A percentile compares a stretch with the other conserved stretches of the same genome.
phyloP scores from a whole-genome alignment of 2,888 invertebrate genomes.

The Nasonovia ribisnigri region DNA sequence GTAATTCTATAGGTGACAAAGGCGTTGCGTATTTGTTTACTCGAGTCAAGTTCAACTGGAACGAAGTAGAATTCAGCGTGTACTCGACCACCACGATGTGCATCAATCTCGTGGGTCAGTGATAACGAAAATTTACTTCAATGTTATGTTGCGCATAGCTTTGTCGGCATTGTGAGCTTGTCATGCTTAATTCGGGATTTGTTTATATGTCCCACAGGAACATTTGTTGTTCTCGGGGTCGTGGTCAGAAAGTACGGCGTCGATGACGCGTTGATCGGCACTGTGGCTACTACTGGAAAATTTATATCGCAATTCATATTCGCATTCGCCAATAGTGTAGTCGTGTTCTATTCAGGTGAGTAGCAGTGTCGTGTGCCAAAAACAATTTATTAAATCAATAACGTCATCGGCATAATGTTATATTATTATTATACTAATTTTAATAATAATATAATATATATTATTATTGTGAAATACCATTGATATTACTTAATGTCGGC shows the following conservation, averaged over 20 bases:
- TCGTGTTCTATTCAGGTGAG: slow-evolving; percentile 85
- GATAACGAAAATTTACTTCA: background rate
- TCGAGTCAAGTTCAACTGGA: slow-evolving; percentile 87
- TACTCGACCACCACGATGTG: slow-evolving; percentile 88
- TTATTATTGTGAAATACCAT: background rate
- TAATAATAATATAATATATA: too few relatives aligned
- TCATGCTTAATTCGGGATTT: background rate
- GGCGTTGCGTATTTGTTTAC: slow-evolving; percentile 87
- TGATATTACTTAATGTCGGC: background rate
- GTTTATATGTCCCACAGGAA: slow-evolving; percentile 73
- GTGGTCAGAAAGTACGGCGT: slow-evolving; percentile 85
- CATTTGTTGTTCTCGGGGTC: slow-evolving; percentile 84
- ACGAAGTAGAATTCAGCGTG: slow-evolving; percentile 88
- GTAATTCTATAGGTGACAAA: slow-evolving; percentile 76
- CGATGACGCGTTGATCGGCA: slow-evolving; percentile 86
- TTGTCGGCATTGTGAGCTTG: background rate
- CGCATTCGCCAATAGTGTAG: slow-evolving; percentile 82
- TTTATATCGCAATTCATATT: slow-evolving; percentile 87
- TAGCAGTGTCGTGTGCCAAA: background rate
- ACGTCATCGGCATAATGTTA: too few relatives aligned
- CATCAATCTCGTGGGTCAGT: slow-evolving; percentile 81
- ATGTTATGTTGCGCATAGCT: background rate
- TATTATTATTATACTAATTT: too few relatives aligned
- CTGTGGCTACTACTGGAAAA: slow-evolving; percentile 87
- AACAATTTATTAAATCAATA: background rate